phyloP scores from a whole-genome alignment of 2,888 invertebrate genomes.

The Lymantria monacha region DNA sequence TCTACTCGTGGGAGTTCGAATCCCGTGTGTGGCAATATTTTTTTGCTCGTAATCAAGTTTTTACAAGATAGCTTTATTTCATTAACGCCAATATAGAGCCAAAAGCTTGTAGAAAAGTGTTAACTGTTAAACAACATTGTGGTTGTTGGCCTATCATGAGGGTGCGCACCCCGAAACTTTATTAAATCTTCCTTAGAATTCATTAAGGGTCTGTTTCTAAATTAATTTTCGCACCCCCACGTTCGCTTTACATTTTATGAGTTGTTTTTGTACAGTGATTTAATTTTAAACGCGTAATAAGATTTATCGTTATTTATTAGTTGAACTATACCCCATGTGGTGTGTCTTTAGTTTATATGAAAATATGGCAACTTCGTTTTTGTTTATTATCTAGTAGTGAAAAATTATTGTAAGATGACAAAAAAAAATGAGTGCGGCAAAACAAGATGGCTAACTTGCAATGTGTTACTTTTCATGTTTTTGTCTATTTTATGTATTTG shows the following conservation, averaged over 20 bases:
- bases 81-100: conserved; percentile 1
- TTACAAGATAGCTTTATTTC: too few relatives aligned
- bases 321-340: conserved; percentile 10
- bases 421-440: too few relatives aligned
- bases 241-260: conserved; percentile 53
- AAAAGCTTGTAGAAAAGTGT: conserved; percentile 39
- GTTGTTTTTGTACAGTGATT: conserved; percentile 49
- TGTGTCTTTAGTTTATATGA: not conserved
- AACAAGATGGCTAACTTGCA: too few relatives aligned
- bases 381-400: too few relatives aligned
- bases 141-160: conserved; percentile 45
- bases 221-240: conserved; percentile 63
- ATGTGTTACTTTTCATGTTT: too few relatives aligned
- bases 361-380: not conserved
- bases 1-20: too few relatives aligned
- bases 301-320: conserved; percentile 46
- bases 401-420: too few relatives aligned
- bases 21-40: too few relatives aligned
- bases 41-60: too few relatives aligned
- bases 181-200: conserved; percentile 68
- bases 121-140: conserved; percentile 45
- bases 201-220: conserved; percentile 59
- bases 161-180: conserved; percentile 47
- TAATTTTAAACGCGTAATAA: conserved; percentile 49
- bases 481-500: too few relatives aligned